phyloP scores from a whole-genome alignment of 2,113 vertebrate species.

The Vombatus ursinus region DNA sequence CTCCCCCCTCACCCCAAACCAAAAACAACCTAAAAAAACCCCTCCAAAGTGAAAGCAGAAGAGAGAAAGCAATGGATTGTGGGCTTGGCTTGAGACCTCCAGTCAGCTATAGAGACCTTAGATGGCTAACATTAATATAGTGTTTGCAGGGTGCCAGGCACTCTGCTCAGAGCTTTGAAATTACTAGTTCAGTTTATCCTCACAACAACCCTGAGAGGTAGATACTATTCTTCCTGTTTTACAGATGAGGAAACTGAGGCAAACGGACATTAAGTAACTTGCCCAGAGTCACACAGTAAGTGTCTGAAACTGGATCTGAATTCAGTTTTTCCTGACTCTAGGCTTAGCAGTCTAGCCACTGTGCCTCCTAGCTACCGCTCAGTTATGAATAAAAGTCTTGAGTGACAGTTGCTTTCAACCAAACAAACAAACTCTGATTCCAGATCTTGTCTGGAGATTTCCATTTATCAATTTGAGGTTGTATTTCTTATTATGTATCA shows the following conservation, averaged over 20 bases:
- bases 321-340: not conserved
- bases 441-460: conserved; percentile 18
- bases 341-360: not conserved
- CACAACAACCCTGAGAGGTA: not conserved
- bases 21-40: not conserved
- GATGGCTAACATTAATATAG: not conserved
- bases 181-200: not conserved
- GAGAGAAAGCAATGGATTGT: not conserved
- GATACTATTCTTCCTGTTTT: not conserved
- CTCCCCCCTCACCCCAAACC: too few species aligned
- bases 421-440: conserved; percentile 23
- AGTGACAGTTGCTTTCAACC: conserved; percentile 7
- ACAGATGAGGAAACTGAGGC: not conserved
- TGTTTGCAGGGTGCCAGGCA: not conserved
- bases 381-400: not conserved
- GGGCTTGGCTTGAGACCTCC: not conserved
- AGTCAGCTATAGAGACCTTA: not conserved
- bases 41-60: not conserved
- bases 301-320: not conserved
- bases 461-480: not conserved
- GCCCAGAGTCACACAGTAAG: not conserved
- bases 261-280: not conserved
- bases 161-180: not conserved
- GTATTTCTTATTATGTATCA: conserved; percentile 6
- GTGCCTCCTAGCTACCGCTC: not conserved